Percentiles rank a stretch among this genome's conserved stretches.
phyloP scores from a whole-genome alignment of 1,140 invertebrate species.

The Laupala kohalensis region DNA sequence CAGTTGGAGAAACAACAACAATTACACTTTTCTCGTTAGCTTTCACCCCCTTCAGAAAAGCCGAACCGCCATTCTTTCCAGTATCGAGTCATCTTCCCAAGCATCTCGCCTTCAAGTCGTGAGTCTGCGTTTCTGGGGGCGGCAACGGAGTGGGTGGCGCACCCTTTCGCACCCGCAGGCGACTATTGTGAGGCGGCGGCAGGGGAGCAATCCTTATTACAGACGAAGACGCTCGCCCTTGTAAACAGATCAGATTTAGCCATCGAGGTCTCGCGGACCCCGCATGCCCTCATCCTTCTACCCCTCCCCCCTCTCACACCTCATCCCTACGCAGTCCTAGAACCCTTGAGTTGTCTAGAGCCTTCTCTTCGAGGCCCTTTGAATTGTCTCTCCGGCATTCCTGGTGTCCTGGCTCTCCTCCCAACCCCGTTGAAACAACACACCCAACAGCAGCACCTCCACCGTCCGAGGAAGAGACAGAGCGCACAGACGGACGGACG shows the following conservation, averaged over 20 bases:
- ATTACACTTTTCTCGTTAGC: too few relatives aligned
- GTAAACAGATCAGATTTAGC: background rate
- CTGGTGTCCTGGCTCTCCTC: background rate
- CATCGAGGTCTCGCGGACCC: background rate
- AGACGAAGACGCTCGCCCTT: background rate
- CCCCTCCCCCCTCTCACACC: too few relatives aligned
- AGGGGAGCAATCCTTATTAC: background rate
- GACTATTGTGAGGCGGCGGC: background rate
- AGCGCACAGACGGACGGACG: too few relatives aligned
- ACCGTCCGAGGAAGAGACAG: too few relatives aligned
- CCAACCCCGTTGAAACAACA: background rate
- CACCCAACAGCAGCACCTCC: background rate
- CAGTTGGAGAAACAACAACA: too few relatives aligned
- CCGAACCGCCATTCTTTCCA: too few relatives aligned
- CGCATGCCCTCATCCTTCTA: background rate
- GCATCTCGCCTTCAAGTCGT: background rate
- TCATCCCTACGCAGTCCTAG: background rate
- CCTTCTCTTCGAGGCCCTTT: background rate
- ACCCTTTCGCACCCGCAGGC: background rate
- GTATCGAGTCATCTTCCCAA: too few relatives aligned
- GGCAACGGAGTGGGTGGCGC: too few relatives aligned
- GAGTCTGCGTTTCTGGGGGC: background rate
- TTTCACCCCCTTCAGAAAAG: too few relatives aligned
- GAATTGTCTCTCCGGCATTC: background rate
- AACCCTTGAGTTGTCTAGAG: background rate